Evolutionary conservation across 2,113 vertebrate genomes (phyloP), one percentile per base, ranked within the genome.

Genomic region (Carlito syrichta): DNA sequence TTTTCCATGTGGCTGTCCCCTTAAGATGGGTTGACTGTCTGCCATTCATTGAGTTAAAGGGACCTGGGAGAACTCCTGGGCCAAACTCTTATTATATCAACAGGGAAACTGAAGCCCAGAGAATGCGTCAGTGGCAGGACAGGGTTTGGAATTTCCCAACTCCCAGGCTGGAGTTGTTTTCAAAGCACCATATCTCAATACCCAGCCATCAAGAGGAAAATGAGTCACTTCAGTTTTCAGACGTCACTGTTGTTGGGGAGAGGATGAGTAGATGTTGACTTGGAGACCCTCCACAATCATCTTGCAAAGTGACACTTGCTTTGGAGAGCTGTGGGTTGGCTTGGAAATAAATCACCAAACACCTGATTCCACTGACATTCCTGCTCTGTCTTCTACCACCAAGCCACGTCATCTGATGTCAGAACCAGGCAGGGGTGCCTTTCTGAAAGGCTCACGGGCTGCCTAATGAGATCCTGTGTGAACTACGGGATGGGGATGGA

Each of bases 201-300:
- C n/a, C 52, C 45, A 82, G 83, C 58, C 45, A 81, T 93, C 62
- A 45, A 84, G 89, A 89, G 60, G 68, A 89, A 95, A 95, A 95
- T 79, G 89, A 96, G n/a, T 97, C 74, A 86, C 16, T 76, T 69
- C 86, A 60, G 35, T 23, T 91, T 87, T 95, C 74, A 48, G 89
- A 83, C 3, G 0, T 94, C 93, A 86, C 58, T n/a, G 40, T 71
- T 86, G 43, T 83, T 93, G 78, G 69, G 86, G 74, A 83, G 60
- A 68, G 27, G 48, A 16, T 43, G 50, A 16, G 16, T 32, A 77
- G 22, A 87, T 84, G 43, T 56, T 93, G 78, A 96, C n/a, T 71
- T 56, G n/a, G 69, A 95, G 94, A 91, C 88, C 78, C 93, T 94
- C 54, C 27, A 14, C 43, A 73, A 16, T 76, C 54, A 76, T 91